A percentile compares a stretch with the other conserved stretches of the same genome.
phyloP scores from a whole-genome alignment of 23 tunicate genomes.

The Ascidia mentula region DNA sequence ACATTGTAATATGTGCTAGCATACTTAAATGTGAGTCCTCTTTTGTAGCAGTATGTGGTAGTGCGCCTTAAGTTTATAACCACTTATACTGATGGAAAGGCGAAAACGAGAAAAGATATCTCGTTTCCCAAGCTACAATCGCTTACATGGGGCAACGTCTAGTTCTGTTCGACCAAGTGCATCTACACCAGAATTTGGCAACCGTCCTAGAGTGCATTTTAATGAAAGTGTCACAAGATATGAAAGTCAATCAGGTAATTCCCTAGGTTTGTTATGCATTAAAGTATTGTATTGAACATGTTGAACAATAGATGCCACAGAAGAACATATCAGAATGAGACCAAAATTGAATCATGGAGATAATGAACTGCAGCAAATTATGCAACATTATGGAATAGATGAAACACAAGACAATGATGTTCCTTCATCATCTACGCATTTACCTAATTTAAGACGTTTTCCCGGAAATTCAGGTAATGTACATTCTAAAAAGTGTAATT shows the following conservation, averaged over 20 bases:
- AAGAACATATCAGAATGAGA: neutral
- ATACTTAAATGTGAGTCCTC: too few species aligned
- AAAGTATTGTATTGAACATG: neutral
- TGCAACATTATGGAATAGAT: constrained; percentile 21
- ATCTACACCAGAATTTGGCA: constrained; percentile 7
- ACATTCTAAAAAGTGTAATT: too few species aligned
- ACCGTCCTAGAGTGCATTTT: neutral
- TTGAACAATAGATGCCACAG: neutral
- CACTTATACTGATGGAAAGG: constrained; percentile 17
- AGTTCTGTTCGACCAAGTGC: constrained; percentile 3
- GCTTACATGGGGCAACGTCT: constrained; percentile 29
- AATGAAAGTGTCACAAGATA: neutral
- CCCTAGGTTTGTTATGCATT: neutral
- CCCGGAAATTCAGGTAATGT: neutral
- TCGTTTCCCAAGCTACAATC: constrained; percentile 29
- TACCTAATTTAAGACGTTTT: neutral
- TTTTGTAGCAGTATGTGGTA: too few species aligned
- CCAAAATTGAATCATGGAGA: neutral
- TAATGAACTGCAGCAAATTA: constrained; percentile 15
- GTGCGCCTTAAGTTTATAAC: too few species aligned
- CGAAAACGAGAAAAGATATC: neutral
- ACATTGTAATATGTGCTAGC: too few species aligned
- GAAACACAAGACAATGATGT: neutral
- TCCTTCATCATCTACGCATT: neutral
- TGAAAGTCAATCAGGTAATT: neutral